Evolutionary conservation across 1,140 invertebrate genomes (phyloP), one percentile per base, ranked within the genome.

Genomic region (Nasonia vitripennis): DNA sequence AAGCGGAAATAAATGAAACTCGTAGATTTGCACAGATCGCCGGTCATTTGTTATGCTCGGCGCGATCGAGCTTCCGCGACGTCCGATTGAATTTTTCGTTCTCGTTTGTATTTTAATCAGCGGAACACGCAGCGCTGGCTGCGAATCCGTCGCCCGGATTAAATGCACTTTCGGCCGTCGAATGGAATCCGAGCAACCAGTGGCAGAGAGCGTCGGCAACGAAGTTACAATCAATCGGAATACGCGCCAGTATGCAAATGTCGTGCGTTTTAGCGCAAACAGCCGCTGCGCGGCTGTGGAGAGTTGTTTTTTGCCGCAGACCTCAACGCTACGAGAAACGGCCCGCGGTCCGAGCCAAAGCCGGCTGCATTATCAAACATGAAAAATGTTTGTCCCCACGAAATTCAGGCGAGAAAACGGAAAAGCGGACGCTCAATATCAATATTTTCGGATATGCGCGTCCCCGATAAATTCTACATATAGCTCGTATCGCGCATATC

Each of bases 141-240:
- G 2, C 6, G 70, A 75, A 45, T 75, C 34, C 20, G 73, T n/a
- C 34, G 11, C 7, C 7, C 37, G 73, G 34, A 75, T 75, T 75
- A 75, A 75, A 75, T 41, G 73, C 20, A 45, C 11, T 45, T 37
- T 20, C 37, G 31, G 27, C 11, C 14, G 0, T 20, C 20, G 27
- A 45, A 10, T 37, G 2, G 37, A 75, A 37, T 45, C 55, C 55
- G 17, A n/a, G 73, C 73, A 75, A 75, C 73, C 73, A 17, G 31
- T 75, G 37, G 31, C 73, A 45, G n/a, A 12, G 70, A 7, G 73
- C 73, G 45, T 3, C 11, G 12, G 3, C 4, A 45, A 75, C 37
- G 73, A 45, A 75, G 37, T 75, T 75, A 75, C 31, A 45, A 45
- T 75, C 73, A 75, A 75, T 20, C 37, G 14, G 17, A 75, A 7